Evolutionary conservation across 2,888 invertebrate genomes (phyloP).

Genomic region (Phragmatobia fuliginosa): DNA sequence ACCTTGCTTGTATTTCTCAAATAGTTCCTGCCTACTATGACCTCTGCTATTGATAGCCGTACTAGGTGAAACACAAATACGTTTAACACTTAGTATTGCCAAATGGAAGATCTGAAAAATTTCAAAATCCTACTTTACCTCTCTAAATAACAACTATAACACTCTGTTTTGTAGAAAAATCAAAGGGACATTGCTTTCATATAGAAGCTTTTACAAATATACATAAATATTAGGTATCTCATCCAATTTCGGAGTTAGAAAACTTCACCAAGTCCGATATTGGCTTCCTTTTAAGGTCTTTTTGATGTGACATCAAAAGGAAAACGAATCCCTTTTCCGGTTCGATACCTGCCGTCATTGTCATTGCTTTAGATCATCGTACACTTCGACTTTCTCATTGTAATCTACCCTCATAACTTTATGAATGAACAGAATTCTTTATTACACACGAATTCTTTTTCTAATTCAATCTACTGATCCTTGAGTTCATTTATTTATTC

Average conservation of each 20-base stretch:
- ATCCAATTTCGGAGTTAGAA: slow-evolving; percentile 55
- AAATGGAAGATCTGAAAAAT: not conserved
- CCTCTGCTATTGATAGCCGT: too few species aligned
- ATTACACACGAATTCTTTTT: slow-evolving; percentile 79
- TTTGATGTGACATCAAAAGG: slow-evolving; percentile 81
- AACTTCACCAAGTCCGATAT: slow-evolving; percentile 57
- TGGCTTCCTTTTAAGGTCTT: slow-evolving; percentile 60
- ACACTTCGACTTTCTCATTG: slow-evolving; percentile 73
- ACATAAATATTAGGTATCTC: slow-evolving; percentile 28
- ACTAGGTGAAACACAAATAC: too few species aligned
- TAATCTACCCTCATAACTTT: slow-evolving; percentile 76
- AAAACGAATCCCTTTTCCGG: slow-evolving; percentile 82
- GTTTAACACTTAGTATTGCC: not conserved
- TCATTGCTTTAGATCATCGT: slow-evolving; percentile 64
- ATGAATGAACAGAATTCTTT: slow-evolving; percentile 81
- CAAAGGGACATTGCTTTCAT: slow-evolving; percentile 10
- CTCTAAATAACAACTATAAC: too few species aligned
- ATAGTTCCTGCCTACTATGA: too few species aligned
- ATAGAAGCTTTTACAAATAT: slow-evolving; percentile 17
- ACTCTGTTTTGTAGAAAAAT: not conserved
- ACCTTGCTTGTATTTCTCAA: not conserved
- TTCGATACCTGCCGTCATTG: slow-evolving; percentile 78
- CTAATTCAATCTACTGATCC: slow-evolving; percentile 83
- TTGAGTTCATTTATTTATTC: slow-evolving; percentile 80
- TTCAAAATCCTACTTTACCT: not conserved